Base-by-base conservation (phyloP, 2,113 vertebrate genomes). In the Pseudorasbora parva region DNA sequence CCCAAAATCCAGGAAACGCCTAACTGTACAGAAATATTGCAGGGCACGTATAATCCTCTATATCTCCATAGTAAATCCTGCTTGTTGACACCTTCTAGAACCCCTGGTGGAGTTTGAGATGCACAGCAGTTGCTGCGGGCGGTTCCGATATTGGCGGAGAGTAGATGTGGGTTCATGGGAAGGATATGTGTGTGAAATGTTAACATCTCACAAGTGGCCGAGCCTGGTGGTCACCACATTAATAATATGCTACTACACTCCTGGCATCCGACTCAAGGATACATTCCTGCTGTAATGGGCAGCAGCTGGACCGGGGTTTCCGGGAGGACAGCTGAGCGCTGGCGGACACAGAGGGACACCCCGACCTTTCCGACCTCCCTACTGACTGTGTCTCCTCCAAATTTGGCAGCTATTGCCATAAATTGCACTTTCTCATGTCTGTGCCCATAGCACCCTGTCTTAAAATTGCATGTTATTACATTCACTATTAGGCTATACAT, bases 201-300 rank as follows among this genome's bases (percentile, higher is more conserved):
- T 93, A 93, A 93, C 93, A 94, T 93, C 92, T 91, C 92, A 92
- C 92, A 92, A 91, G 90, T 90, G 91, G 87, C 87, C 89, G 10
- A 54, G 88, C 89, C 93, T 89, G 68, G 91, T 92, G 91, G 93
- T 93, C 89, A 86, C 86, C 84, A 47, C 90, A 91, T 93, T 95
- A 95, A 94, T 91, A 94, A 94, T 93, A 93, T 94, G 92, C 87
- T 92, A 90, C 93, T 90, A 88, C 91, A 73, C 89, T 89, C 78
- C 86, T 90, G 87, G 89, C 89, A 92, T 92, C 88, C 89, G 87
- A 87, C 93, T 93, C 92, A 47, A 84, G 87, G 92, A 93, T 91
- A 90, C 93, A 92, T 96, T 95, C 95, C 90, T 92, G 90, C 90
- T 88, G 91, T 94, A 95, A 96, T 93, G 92, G 93, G 91, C 90